Evolutionary conservation across 2,113 vertebrate species (phyloP), one percentile per base, ranked within the genome.

Genomic region (Pycnonotus jocosus): DNA sequence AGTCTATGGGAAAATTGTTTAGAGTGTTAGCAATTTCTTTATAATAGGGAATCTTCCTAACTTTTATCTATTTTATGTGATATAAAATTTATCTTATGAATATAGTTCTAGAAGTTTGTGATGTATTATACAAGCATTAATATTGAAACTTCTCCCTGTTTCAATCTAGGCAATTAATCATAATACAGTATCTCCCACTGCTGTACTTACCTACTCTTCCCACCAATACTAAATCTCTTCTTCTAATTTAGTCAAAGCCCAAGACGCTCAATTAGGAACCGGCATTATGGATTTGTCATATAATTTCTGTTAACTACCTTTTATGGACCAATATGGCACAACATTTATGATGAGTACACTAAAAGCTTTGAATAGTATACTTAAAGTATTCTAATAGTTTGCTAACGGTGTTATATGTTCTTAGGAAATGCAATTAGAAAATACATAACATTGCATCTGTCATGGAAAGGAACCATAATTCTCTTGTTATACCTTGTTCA

Each of bases 231-330:
- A 73, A 54, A 68, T 81, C 44, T 78, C 45, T 60, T 69, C 57
- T 66, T 86, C 53, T 85, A 88, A 88, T 88, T 88, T 77, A 82
- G 54, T 66, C 51, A 70, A 91, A 92, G 69, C 48, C 51, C 68
- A 40, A 90, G 71, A 90, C 31, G 77, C 30, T 93, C 62, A 84
- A 31, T 92, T 94, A 93, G 80, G n/a, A 92, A 31, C n/a, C 65
- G 65, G 62, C n/a, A 25, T 88, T 94, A 94, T 90, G 60, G 57
- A 96, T 93, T 90, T 88, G 79, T 93, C 12, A 3, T 35, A 60
- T 88, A 94, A 80, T 24, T 92, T 90, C 69, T 95, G 48, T 88
- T 96, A 74, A 94, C 93, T 92, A 69, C 72, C 76, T 95, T 93
- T 93, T 86, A 94, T 88, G 86, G 51, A 65, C 30, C 51, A 45